Conservation (phyloP, 2,888 invertebrate species). For the Mamestra brassicae region DNA sequence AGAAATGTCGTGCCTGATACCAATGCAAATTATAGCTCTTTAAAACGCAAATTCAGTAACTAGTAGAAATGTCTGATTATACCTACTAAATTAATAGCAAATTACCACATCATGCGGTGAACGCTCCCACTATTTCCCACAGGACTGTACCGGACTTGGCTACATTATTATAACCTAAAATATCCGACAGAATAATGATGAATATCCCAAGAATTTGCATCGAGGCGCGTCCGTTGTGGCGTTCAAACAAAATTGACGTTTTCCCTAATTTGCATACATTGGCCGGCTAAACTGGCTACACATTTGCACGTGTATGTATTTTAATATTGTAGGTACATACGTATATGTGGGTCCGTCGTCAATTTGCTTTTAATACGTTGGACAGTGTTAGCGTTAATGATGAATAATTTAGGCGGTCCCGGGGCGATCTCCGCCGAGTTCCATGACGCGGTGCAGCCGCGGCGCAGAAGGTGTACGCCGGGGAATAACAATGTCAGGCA, state of each 20-base stretch:
- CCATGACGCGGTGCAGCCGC: not conserved
- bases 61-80: not conserved
- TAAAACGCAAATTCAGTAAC: too few relatives aligned
- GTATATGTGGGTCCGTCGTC: slow-evolving; percentile 35
- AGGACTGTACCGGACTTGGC: slow-evolving; percentile 6
- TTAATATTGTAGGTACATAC: slow-evolving; percentile 43
- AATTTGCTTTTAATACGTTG: slow-evolving; percentile 65
- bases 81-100: not conserved
- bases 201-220: slow-evolving; percentile 43
- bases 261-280: slow-evolving; percentile 56
- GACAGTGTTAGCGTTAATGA: slow-evolving; percentile 74
- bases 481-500: not conserved
- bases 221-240: slow-evolving; percentile 22
- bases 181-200: slow-evolving; percentile 26
- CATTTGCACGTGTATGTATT: slow-evolving; percentile 55
- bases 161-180: slow-evolving; percentile 23
- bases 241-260: slow-evolving; percentile 53
- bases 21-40: not conserved
- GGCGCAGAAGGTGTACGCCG: slow-evolving; percentile 1
- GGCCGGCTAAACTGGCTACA: slow-evolving; percentile 39
- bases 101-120: not conserved
- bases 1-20: not conserved
- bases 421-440: slow-evolving; percentile 23
- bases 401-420: slow-evolving; percentile 72
- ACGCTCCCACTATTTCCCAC: not conserved